Percentiles rank a stretch among this genome's conserved stretches.
These are phyloP conservation scores for Craseonycteris thonglongyai DNA, from an alignment of 2,113 vertebrate species.

Conservation along the genomic window DNA sequence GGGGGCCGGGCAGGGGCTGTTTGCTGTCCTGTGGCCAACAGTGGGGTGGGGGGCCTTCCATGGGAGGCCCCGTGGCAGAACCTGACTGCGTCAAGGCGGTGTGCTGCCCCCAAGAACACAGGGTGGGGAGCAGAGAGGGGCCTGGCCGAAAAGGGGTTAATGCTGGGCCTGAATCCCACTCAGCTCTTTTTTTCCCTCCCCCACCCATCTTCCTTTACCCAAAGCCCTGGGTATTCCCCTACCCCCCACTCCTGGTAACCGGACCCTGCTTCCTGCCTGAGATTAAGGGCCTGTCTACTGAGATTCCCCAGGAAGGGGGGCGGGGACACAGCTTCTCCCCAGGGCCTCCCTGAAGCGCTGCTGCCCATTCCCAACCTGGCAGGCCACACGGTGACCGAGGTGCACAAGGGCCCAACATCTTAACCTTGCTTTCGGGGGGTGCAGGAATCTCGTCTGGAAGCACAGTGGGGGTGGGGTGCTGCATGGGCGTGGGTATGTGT, in stretches of 20 bases:
- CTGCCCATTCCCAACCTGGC: background rate
- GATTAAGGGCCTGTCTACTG: conserved; percentile 76
- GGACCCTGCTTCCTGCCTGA: conserved; percentile 80
- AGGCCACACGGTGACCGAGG: background rate
- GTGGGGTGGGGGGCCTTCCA: background rate
- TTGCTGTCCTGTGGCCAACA: background rate
- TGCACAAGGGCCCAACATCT: background rate
- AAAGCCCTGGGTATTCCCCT: conserved; percentile 38
- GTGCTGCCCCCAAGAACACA: background rate
- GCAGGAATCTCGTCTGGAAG: background rate
- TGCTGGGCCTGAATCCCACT: background rate
- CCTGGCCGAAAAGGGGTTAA: conserved; percentile 24
- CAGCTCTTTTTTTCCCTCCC: background rate
- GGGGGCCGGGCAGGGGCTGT: background rate
- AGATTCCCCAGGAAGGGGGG: conserved; percentile 36
- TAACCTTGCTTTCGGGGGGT: background rate
- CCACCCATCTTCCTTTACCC: conserved; percentile 13
- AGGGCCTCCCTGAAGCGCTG: background rate
- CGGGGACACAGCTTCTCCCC: background rate
- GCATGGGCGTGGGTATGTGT: background rate
- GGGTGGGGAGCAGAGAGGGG: background rate
- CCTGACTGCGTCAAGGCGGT: background rate
- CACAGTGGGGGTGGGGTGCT: background rate
- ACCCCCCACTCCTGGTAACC: conserved; percentile 67
- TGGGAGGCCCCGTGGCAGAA: background rate